A percentile compares a stretch with the other conserved stretches of the same genome.
Conservation (phyloP, 1,140 invertebrate species). For the Uloborus diversus region DNA sequence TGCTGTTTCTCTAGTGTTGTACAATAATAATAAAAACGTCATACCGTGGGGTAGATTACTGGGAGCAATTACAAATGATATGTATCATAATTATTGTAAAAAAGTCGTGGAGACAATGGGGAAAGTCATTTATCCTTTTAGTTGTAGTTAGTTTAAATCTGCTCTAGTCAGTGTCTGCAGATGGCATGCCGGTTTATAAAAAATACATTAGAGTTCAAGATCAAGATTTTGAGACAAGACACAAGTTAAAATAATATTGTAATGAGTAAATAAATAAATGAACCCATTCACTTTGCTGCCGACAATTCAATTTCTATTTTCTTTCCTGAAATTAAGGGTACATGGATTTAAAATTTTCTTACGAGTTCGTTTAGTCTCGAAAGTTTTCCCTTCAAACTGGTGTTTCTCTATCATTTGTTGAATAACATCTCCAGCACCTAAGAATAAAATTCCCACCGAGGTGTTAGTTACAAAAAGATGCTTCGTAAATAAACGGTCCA, state of each 20-base stretch:
- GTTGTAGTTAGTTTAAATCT: too few relatives aligned
- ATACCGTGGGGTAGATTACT: too few relatives aligned
- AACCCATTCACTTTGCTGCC: neutral
- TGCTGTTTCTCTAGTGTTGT: too few relatives aligned
- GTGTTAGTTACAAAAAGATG: constrained; percentile 55
- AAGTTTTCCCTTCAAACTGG: constrained; percentile 18
- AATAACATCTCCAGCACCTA: constrained; percentile 51
- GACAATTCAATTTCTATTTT: neutral
- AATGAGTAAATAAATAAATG: neutral
- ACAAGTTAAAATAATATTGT: neutral
- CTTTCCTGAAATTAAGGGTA: neutral
- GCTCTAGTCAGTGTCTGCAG: too few relatives aligned
- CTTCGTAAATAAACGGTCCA: constrained; percentile 36
- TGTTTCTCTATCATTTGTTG: constrained; percentile 52
- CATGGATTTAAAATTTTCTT: neutral
- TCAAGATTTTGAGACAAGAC: neutral
- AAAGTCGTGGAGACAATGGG: too few relatives aligned
- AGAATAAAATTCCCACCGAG: constrained; percentile 42
- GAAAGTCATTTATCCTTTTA: too few relatives aligned
- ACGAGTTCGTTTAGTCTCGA: constrained; percentile 38
- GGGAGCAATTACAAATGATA: too few relatives aligned
- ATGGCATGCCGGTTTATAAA: too few relatives aligned
- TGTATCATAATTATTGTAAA: too few relatives aligned
- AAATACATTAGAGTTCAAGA: neutral
- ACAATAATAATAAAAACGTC: too few relatives aligned